Evolutionary conservation across 2,888 invertebrate genomes (phyloP).

Genomic region (Eretmocerus hayati): DNA sequence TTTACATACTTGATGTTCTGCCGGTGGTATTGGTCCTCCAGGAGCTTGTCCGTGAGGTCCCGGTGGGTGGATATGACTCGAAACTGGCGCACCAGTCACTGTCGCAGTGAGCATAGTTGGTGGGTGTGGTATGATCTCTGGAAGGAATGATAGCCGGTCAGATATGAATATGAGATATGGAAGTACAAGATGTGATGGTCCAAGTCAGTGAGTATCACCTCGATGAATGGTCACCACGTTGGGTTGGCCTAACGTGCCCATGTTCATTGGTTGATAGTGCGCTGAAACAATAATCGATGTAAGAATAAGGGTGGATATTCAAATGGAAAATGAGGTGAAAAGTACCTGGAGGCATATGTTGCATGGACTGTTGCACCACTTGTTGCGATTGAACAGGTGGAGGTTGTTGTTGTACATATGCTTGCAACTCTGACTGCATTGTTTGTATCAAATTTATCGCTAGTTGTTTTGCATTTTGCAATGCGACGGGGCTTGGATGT

Average conservation of each 20-base stretch:
- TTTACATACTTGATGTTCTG: too few relatives aligned
- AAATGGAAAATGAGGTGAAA: too few relatives aligned
- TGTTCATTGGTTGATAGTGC: slow-evolving; percentile 46
- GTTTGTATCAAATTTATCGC: slow-evolving; percentile 75
- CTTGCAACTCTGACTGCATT: slow-evolving; percentile 54
- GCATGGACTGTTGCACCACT: slow-evolving; percentile 43
- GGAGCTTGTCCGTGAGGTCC: slow-evolving; percentile 45
- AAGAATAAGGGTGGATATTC: too few relatives aligned
- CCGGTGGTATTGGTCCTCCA: slow-evolving; percentile 41
- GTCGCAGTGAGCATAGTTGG: slow-evolving; percentile 44
- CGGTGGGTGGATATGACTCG: slow-evolving; percentile 40
- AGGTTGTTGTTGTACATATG: slow-evolving; percentile 47
- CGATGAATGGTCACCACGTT: slow-evolving; percentile 46
- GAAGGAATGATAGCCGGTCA: slow-evolving; percentile 43
- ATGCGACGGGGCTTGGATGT: slow-evolving; percentile 62
- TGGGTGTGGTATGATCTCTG: slow-evolving; percentile 40
- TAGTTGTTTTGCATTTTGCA: slow-evolving; percentile 64
- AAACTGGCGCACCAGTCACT: slow-evolving; percentile 40
- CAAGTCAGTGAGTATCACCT: slow-evolving; percentile 28
- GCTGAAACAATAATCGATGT: too few relatives aligned
- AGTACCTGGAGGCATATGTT: slow-evolving; percentile 43
- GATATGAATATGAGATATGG: slow-evolving; percentile 36
- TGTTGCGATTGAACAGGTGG: slow-evolving; percentile 45
- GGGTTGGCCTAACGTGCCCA: slow-evolving; percentile 43
- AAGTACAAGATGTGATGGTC: not conserved